phyloP scores from a whole-genome alignment of 2,888 invertebrate species.

The Maniola hyperantus region DNA sequence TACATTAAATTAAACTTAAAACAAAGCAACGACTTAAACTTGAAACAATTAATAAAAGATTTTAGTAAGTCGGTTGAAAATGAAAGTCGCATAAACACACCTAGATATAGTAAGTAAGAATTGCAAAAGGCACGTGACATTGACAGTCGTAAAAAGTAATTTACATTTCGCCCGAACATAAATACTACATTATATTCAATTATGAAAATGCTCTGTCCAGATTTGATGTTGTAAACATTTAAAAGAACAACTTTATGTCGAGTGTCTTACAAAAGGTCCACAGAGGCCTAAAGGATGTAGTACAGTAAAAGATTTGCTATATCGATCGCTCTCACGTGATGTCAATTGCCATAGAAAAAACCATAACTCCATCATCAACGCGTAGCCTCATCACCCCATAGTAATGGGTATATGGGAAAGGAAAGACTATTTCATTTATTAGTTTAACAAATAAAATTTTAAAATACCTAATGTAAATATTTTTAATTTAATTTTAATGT shows the following conservation, averaged over 20 bases:
- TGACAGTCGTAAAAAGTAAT: conserved; percentile 16
- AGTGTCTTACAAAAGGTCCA: not conserved
- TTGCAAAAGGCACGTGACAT: conserved; percentile 26
- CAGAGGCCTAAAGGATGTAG: not conserved
- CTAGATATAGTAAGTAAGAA: no score
- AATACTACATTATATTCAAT: conserved; percentile 2
- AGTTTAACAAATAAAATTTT: no score
- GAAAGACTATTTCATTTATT: no score
- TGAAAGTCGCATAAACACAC: conserved; percentile 7
- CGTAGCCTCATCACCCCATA: no score
- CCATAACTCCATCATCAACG: no score
- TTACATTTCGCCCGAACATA: conserved; percentile 13
- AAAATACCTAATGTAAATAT: no score
- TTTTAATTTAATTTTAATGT: no score
- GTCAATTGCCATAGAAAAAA: not conserved
- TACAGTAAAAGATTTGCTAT: not conserved
- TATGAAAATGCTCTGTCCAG: conserved; percentile 12
- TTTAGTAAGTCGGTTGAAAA: not conserved
- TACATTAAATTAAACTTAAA: no score
- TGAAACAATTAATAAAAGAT: not conserved
- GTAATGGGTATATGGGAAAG: no score
- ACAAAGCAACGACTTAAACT: not conserved
- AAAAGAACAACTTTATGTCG: conserved; percentile 8
- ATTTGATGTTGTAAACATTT: conserved; percentile 14
- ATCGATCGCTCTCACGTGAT: no score